Evolutionary conservation across 2,113 vertebrate species (phyloP).

Genomic region (Circaetus gallicus): DNA sequence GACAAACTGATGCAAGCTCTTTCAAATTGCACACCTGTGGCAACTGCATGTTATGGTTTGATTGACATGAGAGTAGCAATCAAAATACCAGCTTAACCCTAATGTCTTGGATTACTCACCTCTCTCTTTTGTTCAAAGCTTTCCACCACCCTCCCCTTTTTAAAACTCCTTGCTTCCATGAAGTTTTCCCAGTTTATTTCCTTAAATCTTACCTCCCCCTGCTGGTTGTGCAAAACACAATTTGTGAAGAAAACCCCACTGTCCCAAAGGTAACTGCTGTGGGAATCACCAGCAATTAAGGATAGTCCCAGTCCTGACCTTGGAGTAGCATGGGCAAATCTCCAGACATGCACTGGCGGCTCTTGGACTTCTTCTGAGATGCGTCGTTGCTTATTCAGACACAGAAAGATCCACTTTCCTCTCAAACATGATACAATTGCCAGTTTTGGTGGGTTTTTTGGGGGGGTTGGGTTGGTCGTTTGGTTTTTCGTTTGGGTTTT

Average conservation of each 20-base stretch:
- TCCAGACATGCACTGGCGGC: background rate
- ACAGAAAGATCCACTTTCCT: background rate
- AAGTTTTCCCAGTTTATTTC: conserved; percentile 73
- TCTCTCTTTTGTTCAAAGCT: background rate
- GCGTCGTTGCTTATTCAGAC: background rate
- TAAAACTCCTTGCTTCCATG: conserved; percentile 6
- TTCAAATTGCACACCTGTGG: background rate
- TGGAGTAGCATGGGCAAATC: background rate
- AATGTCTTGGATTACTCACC: background rate
- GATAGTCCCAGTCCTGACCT: background rate
- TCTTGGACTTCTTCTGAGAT: background rate
- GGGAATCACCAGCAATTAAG: background rate
- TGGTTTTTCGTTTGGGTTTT: background rate
- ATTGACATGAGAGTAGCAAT: background rate
- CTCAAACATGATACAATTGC: background rate
- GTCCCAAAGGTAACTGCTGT: background rate
- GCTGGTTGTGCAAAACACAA: conserved; percentile 83
- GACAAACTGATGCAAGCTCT: background rate
- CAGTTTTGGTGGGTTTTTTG: background rate
- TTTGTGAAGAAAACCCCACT: background rate
- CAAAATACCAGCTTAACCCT: background rate
- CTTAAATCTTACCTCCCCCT: conserved; percentile 96
- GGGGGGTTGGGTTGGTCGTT: accelerated
- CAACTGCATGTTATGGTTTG: background rate
- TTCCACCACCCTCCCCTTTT: background rate